A percentile compares a stretch with the other conserved stretches of the same genome.
Evolutionary conservation across 2,113 vertebrate species (phyloP).

Genomic region (Oceanites oceanicus): DNA sequence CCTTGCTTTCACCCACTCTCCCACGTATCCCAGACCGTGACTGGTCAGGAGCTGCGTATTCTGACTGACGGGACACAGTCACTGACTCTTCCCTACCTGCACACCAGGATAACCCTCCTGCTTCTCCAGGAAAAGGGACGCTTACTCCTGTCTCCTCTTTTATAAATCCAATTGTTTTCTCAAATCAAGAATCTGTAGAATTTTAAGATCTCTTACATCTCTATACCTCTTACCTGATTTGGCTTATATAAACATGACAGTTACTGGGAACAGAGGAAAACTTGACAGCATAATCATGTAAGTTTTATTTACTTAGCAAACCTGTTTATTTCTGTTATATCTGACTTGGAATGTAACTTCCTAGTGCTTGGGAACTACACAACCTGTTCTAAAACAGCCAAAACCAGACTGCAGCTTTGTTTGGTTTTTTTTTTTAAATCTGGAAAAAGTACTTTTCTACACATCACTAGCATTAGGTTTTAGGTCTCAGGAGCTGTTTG

Average conservation of each 20-base stretch:
- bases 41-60: background rate
- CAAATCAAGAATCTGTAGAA: background rate
- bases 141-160: background rate
- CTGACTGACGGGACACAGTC: background rate
- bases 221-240: background rate
- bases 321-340: background rate
- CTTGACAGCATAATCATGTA: rapidly evolving
- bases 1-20: too few species aligned
- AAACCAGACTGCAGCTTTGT: background rate
- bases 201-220: background rate
- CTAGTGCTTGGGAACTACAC: background rate
- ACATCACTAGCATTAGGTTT: background rate
- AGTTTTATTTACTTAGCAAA: background rate
- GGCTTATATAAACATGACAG: background rate
- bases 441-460: background rate
- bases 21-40: background rate
- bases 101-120: background rate
- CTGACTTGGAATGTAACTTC: background rate
- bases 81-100: background rate
- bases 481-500: background rate
- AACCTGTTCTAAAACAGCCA: background rate
- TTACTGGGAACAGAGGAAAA: background rate
- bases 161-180: background rate
- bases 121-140: background rate
- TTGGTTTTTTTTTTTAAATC: background rate